phyloP scores from a whole-genome alignment of 2,113 vertebrate genomes.

The Apistogramma diplotaenia region DNA sequence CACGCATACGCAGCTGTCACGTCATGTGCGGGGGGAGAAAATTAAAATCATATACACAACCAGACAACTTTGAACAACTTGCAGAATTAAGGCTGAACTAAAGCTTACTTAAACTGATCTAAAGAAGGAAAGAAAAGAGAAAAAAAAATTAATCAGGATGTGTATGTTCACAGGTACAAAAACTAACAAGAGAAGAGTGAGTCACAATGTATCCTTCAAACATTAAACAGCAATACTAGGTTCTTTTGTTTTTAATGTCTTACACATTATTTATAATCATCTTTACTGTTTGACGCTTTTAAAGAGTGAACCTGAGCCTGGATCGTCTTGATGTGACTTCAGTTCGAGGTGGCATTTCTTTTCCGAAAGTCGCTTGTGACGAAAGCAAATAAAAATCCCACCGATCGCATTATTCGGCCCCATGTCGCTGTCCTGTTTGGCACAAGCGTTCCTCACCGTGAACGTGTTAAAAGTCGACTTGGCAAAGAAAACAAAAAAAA shows the following conservation, averaged over 20 bases:
- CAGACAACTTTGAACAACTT: slow-evolving; percentile 19
- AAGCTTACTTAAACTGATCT: background rate
- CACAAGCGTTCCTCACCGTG: background rate
- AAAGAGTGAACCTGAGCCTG: background rate
- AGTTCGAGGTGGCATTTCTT: background rate
- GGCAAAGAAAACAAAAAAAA: slow-evolving; percentile 11
- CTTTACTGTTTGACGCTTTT: background rate
- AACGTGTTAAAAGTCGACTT: slow-evolving; percentile 15
- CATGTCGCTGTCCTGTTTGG: slow-evolving; percentile 29
- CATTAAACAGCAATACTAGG: background rate
- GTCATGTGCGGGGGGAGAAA: background rate
- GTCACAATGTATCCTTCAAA: background rate
- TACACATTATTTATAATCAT: background rate
- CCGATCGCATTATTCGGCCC: background rate
- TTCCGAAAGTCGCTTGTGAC: background rate
- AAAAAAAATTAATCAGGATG: background rate
- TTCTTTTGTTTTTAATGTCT: background rate
- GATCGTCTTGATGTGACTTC: background rate
- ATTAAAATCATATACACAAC: background rate
- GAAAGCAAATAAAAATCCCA: background rate
- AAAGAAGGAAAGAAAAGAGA: background rate
- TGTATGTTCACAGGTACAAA: background rate
- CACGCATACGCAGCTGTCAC: background rate
- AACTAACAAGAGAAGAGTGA: background rate
- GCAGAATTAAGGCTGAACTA: slow-evolving; percentile 26